Base-by-base conservation (phyloP, 2,113 vertebrate genomes). In the Mus pahari region DNA sequence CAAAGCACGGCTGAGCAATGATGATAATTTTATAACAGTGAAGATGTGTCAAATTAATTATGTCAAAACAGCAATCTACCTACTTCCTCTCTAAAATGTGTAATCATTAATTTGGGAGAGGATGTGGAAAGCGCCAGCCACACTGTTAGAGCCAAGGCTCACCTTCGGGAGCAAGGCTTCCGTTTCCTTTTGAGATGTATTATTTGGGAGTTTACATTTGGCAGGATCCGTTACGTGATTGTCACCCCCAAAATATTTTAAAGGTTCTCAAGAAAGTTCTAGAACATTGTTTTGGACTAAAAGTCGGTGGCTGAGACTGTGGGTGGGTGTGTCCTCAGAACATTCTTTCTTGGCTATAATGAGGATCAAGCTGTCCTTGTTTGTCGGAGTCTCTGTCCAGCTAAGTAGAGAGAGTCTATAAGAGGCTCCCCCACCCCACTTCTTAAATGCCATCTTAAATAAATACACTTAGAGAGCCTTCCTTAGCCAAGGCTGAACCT, bases 11-110 rank as follows among this genome's bases (percentile, higher is more conserved):
- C 86, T 94, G 84, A 93, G 90, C 88, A 94, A 98, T 93, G 97
- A 97, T 97, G 97, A 97, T 98, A 96, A 96, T 97, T 97, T 98
- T 97, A 97, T 93, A 98, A 92, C 97, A 97, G 97, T 89, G 97
- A 98, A 97, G 98, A 97, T 97, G 74, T 70, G 95, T 97, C 96
- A 96, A 90, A 96, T 79, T 96, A 98, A 96, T 94, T 96, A 93
- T 92, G 96, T 97, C 94, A 97, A 97, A 98, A 97, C 0, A 97
- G 94, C 95, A 96, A 96, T 97, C 92, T 94, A 82, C 95, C 92
- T 94, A 86, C 88, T 98, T 98, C 93, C 94, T 91, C 95, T 79
- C 82, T 60, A 87, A 95, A 87, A 74, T 60, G 31, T 93, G 53
- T 92, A 97, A 98, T 97, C 97, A 97, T 96, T 98, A 95, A 66